Conservation (phyloP, 1,140 invertebrate genomes). For the Anoplophora glabripennis region DNA sequence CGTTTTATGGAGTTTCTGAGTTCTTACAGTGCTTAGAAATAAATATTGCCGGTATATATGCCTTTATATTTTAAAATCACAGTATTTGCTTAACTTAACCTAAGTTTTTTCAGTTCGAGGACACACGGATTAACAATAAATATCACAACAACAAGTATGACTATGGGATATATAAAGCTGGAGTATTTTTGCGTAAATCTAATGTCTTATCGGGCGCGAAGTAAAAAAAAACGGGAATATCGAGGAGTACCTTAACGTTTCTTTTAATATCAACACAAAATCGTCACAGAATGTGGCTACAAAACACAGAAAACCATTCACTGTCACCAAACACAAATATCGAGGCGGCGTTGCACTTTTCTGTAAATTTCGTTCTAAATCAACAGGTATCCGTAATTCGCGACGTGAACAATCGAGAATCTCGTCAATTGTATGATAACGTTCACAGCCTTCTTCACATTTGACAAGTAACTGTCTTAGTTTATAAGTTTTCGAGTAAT, state of each 20-base stretch:
- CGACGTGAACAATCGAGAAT: slow-evolving; percentile 13
- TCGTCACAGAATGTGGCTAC: not conserved
- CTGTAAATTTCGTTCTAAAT: slow-evolving; percentile 4
- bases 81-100: slow-evolving; percentile 26
- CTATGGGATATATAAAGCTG: not conserved
- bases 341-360: not conserved
- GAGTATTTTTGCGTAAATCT: not conserved
- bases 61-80: slow-evolving; percentile 21
- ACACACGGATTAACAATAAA: slow-evolving; percentile 15
- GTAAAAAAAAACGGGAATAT: not conserved
- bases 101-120: slow-evolving; percentile 9
- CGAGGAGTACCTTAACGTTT: not conserved
- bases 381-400: slow-evolving; percentile 17
- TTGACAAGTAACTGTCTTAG: slow-evolving; percentile 14
- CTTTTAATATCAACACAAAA: not conserved
- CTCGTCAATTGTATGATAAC: slow-evolving; percentile 12
- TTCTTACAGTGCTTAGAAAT: not conserved
- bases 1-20: not conserved
- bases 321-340: not conserved
- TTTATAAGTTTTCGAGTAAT: slow-evolving; percentile 29
- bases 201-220: not conserved
- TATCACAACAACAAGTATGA: slow-evolving; percentile 8
- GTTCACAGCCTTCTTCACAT: slow-evolving; percentile 30
- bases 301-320: not conserved
- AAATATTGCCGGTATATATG: slow-evolving; percentile 5